phyloP scores from a whole-genome alignment of 1,140 invertebrate genomes.

The Atta cephalotes region DNA sequence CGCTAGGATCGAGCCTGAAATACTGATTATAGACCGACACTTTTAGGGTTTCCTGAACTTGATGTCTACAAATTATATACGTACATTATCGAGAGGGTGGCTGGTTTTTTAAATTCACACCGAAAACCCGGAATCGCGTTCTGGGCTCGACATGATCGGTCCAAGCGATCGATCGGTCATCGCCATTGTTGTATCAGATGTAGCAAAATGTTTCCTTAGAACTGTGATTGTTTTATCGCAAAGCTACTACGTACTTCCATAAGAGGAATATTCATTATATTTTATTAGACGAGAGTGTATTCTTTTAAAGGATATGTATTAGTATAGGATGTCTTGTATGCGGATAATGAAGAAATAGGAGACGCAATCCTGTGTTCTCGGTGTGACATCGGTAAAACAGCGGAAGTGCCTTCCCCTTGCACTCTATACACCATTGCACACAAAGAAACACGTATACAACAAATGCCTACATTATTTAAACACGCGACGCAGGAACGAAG shows the following conservation, averaged over 20 bases:
- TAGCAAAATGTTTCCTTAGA: constrained; percentile 35
- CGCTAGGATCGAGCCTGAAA: constrained; percentile 38
- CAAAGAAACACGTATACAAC: constrained; percentile 62
- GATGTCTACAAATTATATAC: constrained; percentile 69
- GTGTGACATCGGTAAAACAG: constrained; percentile 75
- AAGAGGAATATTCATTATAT: constrained; percentile 52
- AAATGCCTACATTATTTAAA: constrained; percentile 61
- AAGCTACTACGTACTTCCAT: constrained; percentile 54
- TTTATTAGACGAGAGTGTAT: constrained; percentile 45
- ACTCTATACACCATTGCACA: constrained; percentile 84
- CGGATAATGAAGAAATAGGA: background rate
- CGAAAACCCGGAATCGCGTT: constrained; percentile 64
- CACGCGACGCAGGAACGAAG: constrained; percentile 52
- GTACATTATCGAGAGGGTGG: constrained; percentile 80
- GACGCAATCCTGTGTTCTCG: constrained; percentile 67
- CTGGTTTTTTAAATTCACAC: constrained; percentile 76
- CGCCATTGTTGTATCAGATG: constrained; percentile 1
- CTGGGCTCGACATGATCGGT: constrained; percentile 2
- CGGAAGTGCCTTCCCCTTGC: constrained; percentile 86
- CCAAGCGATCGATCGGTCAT: background rate
- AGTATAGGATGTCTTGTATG: constrained; percentile 5
- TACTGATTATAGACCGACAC: constrained; percentile 58
- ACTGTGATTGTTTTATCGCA: constrained; percentile 56
- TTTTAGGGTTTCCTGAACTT: constrained; percentile 79
- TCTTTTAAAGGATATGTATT: constrained; percentile 37